Percentiles rank a stretch among this genome's conserved stretches.
These are phyloP conservation scores for Miniopterus natalensis DNA, from an alignment of 2,113 vertebrate genomes.

Conservation along the genomic window DNA sequence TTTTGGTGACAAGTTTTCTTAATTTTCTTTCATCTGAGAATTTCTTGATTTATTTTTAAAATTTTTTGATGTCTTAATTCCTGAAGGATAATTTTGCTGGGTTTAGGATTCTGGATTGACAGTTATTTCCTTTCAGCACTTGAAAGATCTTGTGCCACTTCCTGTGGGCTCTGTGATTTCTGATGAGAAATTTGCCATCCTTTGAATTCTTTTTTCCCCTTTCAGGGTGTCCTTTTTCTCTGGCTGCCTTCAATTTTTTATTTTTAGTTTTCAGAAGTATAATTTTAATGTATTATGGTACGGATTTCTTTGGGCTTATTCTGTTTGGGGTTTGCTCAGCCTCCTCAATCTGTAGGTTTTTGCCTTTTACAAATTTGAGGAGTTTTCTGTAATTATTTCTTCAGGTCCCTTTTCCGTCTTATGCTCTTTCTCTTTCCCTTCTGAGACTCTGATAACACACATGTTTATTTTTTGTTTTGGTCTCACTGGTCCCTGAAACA, in stretches of 20 bases:
- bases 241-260: no score
- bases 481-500: neutral
- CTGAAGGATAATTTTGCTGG: neutral
- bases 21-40: neutral
- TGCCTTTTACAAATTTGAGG: neutral
- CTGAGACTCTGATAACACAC: neutral
- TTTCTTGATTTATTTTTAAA: neutral
- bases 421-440: neutral
- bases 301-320: neutral
- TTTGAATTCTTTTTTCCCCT: neutral
- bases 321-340: neutral
- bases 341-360: neutral
- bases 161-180: no score
- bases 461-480: neutral
- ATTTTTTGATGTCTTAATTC: neutral
- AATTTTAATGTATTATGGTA: neutral
- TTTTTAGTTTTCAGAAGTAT: slow-evolving; percentile 33
- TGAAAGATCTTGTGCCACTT: no score
- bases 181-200: no score
- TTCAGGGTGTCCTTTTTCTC: neutral
- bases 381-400: slow-evolving; percentile 27
- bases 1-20: neutral
- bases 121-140: no score
- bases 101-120: no score
- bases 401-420: neutral